phyloP scores from a whole-genome alignment of 2,888 invertebrate species.

The Drosophila fungiperda region DNA sequence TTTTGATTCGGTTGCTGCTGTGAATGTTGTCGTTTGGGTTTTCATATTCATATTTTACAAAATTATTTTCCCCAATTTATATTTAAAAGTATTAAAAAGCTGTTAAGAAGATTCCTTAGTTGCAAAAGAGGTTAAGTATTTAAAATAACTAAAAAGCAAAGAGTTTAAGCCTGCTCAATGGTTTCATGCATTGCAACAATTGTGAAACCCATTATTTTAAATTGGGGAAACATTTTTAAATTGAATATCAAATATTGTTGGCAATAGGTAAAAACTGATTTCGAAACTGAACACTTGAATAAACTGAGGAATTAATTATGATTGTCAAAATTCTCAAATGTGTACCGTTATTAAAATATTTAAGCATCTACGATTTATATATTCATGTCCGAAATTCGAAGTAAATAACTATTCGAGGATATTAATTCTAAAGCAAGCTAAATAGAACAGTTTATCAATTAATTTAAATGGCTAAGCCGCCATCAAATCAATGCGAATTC shows the following conservation, averaged over 20 bases:
- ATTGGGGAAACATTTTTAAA: not conserved
- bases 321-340: not conserved
- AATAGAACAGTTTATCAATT: not conserved
- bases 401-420: not conserved
- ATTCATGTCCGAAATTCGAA: not conserved
- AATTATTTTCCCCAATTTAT: conserved; percentile 41
- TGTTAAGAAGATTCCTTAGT: conserved; percentile 2
- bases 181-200: not conserved
- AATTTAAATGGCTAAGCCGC: not conserved
- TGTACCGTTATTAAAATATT: not conserved
- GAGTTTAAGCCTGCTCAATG: not conserved
- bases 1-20: conserved; percentile 9
- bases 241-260: not conserved
- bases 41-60: conserved; percentile 17
- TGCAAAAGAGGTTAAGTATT: not conserved
- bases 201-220: not conserved
- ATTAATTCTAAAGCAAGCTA: not conserved
- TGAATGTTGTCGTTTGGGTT: not conserved
- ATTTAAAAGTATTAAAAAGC: not conserved
- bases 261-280: not conserved
- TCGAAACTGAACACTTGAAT: not conserved
- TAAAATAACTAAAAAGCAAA: not conserved
- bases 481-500: not conserved
- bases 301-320: not conserved
- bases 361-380: too few species aligned